These are phyloP conservation scores for Drosophila virilis DNA, from an alignment of 1,140 invertebrate genomes.

Conservation along the genomic window DNA sequence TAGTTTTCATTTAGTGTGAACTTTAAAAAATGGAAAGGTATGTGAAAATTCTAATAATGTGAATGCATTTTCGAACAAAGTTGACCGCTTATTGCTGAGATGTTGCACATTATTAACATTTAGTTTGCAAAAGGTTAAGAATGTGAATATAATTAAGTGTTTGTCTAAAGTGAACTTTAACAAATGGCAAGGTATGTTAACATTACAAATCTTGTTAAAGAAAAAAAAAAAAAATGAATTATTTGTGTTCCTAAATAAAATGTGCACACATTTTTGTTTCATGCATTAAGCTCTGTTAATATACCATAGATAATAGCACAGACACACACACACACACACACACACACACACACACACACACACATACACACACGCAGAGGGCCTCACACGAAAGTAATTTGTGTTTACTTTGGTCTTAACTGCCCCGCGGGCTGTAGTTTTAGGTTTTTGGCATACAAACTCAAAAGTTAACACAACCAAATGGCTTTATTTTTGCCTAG, in stretches of 20 bases:
- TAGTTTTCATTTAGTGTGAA: too few species aligned
- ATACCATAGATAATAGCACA: slow-evolving; percentile 1
- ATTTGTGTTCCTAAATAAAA: not conserved
- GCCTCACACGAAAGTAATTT: slow-evolving; percentile 18
- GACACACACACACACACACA: not conserved
- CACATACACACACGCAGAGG: not conserved
- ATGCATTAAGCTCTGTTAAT: slow-evolving; percentile 2
- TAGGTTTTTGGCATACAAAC: slow-evolving; percentile 48
- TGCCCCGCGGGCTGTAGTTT: slow-evolving; percentile 56
- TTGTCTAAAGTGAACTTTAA: too few species aligned
- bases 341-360: not conserved
- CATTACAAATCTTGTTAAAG: too few species aligned
- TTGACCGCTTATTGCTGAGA: too few species aligned
- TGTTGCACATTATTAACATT: too few species aligned
- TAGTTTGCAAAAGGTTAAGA: too few species aligned
- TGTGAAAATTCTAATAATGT: too few species aligned
- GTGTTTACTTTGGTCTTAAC: slow-evolving; percentile 55
- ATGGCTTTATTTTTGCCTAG: not conserved
- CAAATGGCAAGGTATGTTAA: too few species aligned
- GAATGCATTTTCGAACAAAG: too few species aligned
- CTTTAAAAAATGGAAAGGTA: too few species aligned
- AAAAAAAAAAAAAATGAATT: too few species aligned
- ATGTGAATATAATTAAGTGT: too few species aligned
- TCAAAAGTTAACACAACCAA: slow-evolving; percentile 58
- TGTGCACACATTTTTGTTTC: not conserved